phyloP scores from a whole-genome alignment of 2,888 invertebrate genomes.

The Argynnis bischoffii region DNA sequence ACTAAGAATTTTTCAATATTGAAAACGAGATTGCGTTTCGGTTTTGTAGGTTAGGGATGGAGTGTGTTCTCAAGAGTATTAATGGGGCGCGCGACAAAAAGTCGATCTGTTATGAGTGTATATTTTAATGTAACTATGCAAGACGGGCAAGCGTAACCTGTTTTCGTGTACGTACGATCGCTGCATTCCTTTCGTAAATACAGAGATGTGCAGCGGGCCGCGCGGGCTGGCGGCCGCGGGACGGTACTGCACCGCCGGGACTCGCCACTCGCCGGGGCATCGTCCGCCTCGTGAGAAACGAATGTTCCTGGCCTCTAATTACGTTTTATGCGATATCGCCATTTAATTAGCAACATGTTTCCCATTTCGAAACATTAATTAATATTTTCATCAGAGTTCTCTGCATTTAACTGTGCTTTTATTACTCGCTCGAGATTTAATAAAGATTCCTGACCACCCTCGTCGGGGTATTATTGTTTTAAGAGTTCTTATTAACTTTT shows the following conservation, averaged over 20 bases:
- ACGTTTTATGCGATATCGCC: slow-evolving; percentile 81
- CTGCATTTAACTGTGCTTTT: slow-evolving; percentile 80
- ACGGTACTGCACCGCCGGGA: slow-evolving; percentile 51
- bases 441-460: slow-evolving; percentile 80
- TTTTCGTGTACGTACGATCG: slow-evolving; percentile 60
- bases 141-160: slow-evolving; percentile 64
- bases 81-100: slow-evolving; percentile 47
- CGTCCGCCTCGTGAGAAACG: slow-evolving; percentile 73
- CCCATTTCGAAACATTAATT: slow-evolving; percentile 81
- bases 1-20: slow-evolving; percentile 52
- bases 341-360: slow-evolving; percentile 82
- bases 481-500: slow-evolving; percentile 71
- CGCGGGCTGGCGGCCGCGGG: slow-evolving; percentile 34
- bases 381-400: slow-evolving; percentile 81
- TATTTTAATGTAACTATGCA: slow-evolving; percentile 59
- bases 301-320: slow-evolving; percentile 79
- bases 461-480: slow-evolving; percentile 72
- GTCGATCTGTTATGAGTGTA: slow-evolving; percentile 56
- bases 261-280: slow-evolving; percentile 47
- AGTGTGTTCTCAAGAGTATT: slow-evolving; percentile 26
- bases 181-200: slow-evolving; percentile 68
- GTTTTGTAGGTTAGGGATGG: slow-evolving; percentile 22
- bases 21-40: slow-evolving; percentile 40
- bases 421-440: slow-evolving; percentile 79
- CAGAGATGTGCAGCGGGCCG: slow-evolving; percentile 47